Evolutionary conservation across 2,888 invertebrate species (phyloP).

Genomic region (Cheilosia urbana): DNA sequence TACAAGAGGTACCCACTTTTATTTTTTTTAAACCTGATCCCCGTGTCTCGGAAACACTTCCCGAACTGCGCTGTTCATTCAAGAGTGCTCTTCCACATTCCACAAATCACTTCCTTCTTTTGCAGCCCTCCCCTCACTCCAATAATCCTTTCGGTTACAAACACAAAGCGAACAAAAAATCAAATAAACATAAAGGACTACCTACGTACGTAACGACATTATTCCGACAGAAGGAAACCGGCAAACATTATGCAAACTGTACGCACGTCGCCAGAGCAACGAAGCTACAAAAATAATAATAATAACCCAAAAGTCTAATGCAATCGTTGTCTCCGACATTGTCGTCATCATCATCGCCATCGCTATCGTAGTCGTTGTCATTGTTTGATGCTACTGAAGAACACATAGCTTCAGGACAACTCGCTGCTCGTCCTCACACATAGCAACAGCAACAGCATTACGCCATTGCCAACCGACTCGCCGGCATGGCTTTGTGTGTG

Average conservation of each 20-base stretch:
- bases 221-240: constrained; percentile 19
- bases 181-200: constrained; percentile 15
- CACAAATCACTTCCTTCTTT: constrained; percentile 6
- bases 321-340: constrained; percentile 39
- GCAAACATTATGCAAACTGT: neutral
- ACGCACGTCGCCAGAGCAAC: constrained; percentile 46
- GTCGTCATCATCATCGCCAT: constrained; percentile 21
- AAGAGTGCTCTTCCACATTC: neutral
- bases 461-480: too few species aligned
- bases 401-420: constrained; percentile 48
- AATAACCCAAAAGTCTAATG: constrained; percentile 13
- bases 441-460: neutral
- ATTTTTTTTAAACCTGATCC: too few species aligned
- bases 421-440: constrained; percentile 14
- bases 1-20: too few species aligned
- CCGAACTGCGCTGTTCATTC: too few species aligned
- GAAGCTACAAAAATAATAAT: constrained; percentile 1
- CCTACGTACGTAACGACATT: constrained; percentile 15
- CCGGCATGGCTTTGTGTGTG: constrained; percentile 28
- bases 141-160: constrained; percentile 1
- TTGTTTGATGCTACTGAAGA: constrained; percentile 17
- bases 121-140: neutral
- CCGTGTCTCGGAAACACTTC: too few species aligned
- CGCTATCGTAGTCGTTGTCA: constrained; percentile 6
- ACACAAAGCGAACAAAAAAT: constrained; percentile 6